phyloP scores from a whole-genome alignment of 2,888 invertebrate genomes.

The Chrysina gloriosa region DNA sequence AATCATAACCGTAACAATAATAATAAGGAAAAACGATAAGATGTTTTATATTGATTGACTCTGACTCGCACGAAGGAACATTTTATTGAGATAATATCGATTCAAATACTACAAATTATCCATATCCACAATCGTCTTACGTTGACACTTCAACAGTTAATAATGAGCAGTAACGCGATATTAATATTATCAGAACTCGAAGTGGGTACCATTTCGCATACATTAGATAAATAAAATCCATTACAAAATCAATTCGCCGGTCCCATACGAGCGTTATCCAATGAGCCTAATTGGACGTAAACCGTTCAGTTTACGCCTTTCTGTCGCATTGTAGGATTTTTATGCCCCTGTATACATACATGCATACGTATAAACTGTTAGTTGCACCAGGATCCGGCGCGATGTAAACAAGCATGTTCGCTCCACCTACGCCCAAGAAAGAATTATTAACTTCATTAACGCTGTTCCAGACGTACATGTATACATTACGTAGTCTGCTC shows the following conservation, averaged over 20 bases:
- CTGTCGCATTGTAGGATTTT: constrained; percentile 46
- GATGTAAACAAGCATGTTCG: constrained; percentile 34
- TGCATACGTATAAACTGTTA: constrained; percentile 30
- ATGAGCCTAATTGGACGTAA: constrained; percentile 48
- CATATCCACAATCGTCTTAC: constrained; percentile 26
- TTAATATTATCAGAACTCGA: constrained; percentile 39
- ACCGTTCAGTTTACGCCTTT: constrained; percentile 48
- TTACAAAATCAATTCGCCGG: constrained; percentile 42
- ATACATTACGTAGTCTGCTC: constrained; percentile 4
- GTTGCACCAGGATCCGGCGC: constrained; percentile 8
- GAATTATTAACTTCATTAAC: constrained; percentile 37
- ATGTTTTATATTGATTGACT: background rate
- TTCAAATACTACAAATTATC: constrained; percentile 21
- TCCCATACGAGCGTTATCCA: constrained; percentile 44
- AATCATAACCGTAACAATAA: constrained; percentile 22
- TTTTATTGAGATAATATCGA: constrained; percentile 31
- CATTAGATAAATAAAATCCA: constrained; percentile 39
- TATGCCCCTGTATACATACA: constrained; percentile 33
- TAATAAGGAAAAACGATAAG: constrained; percentile 2
- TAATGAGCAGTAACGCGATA: constrained; percentile 35
- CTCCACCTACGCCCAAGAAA: constrained; percentile 32
- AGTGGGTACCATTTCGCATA: constrained; percentile 36
- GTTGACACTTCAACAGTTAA: constrained; percentile 38
- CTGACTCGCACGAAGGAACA: constrained; percentile 1
- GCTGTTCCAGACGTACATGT: constrained; percentile 16